Conservation (phyloP, 2,113 vertebrate species). For the Vulpes ferrilata region DNA sequence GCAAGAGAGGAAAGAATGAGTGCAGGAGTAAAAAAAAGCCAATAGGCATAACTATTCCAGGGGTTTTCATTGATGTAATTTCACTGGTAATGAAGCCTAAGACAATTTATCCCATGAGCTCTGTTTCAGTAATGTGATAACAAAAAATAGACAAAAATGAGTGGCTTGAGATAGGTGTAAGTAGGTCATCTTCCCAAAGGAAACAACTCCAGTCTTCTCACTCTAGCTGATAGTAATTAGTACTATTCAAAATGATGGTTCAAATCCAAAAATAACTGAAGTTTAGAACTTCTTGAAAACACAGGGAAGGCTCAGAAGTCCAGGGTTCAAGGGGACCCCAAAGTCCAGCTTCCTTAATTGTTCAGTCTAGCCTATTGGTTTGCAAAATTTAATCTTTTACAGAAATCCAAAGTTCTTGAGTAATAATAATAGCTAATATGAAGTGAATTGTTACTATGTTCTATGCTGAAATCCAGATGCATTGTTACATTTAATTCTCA, state of each 20-base stretch:
- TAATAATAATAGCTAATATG: background rate
- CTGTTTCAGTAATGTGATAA: background rate
- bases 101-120: constrained; percentile 21
- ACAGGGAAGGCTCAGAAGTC: background rate
- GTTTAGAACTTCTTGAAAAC: background rate
- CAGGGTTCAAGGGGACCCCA: background rate
- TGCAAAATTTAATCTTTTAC: background rate
- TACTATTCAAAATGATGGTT: constrained; percentile 13
- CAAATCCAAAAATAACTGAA: background rate
- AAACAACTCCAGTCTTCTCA: background rate
- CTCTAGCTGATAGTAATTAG: background rate
- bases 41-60: background rate
- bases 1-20: constrained; percentile 13
- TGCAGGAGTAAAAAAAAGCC: background rate
- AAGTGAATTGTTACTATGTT: background rate
- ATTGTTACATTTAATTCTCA: constrained; percentile 15
- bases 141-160: constrained; percentile 50
- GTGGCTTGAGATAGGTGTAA: constrained; percentile 3
- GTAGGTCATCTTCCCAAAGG: background rate
- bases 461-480: background rate
- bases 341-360: background rate
- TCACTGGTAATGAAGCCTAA: constrained; percentile 39
- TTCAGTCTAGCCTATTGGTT: background rate
- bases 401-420: background rate
- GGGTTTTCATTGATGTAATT: constrained; percentile 21